A percentile compares a stretch with the other conserved stretches of the same genome.
phyloP scores from a whole-genome alignment of 2,113 vertebrate genomes.

The Zosterops pallidus region DNA sequence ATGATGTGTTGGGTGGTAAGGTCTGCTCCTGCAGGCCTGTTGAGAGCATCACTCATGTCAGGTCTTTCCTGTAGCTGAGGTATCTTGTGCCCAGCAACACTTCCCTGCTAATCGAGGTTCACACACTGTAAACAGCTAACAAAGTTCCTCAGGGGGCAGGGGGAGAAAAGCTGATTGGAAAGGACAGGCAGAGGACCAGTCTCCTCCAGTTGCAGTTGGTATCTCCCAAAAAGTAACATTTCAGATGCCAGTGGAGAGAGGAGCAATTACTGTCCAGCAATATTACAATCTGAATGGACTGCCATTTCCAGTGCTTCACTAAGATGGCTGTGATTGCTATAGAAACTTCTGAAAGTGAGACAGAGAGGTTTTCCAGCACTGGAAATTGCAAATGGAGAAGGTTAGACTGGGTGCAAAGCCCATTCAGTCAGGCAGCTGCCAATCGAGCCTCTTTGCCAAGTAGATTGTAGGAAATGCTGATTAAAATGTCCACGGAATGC shows the following conservation, averaged over 20 bases:
- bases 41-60: background rate
- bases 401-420: conserved; percentile 69
- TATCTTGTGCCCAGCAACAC: fast-evolving
- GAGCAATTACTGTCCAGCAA: conserved; percentile 41
- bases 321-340: conserved; percentile 27
- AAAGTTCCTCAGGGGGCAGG: background rate
- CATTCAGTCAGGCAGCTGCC: conserved; percentile 69
- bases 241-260: background rate
- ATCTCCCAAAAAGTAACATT: background rate
- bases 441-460: conserved; percentile 53
- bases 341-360: conserved; percentile 62
- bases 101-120: background rate
- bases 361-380: conserved; percentile 59
- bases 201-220: background rate
- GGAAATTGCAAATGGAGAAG: conserved; percentile 32
- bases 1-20: background rate
- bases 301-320: conserved; percentile 18
- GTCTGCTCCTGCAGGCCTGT: background rate
- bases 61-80: background rate
- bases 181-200: background rate
- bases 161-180: background rate
- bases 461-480: conserved; percentile 55
- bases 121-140: background rate
- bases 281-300: conserved; percentile 60
- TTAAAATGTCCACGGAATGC: conserved; percentile 31